A percentile compares a stretch with the other conserved stretches of the same genome.
phyloP scores from a whole-genome alignment of 2,113 vertebrate genomes.

The Neotoma lepida region DNA sequence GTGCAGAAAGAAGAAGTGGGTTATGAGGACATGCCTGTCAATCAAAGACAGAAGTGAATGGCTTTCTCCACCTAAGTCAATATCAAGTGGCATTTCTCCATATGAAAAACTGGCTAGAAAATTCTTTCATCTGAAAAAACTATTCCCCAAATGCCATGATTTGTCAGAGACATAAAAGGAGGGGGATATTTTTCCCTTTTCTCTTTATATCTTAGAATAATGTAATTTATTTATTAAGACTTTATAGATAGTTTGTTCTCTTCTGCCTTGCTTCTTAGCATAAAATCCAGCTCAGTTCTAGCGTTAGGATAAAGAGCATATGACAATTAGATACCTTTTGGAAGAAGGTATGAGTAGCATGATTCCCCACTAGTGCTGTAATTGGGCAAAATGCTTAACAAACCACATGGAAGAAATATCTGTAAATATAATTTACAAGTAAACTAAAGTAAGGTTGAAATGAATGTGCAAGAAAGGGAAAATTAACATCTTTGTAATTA shows the following conservation, averaged over 20 bases:
- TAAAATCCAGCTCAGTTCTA: background rate
- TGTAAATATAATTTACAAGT: background rate
- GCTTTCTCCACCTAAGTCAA: background rate
- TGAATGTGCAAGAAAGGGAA: background rate
- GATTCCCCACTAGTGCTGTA: background rate
- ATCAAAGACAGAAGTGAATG: background rate
- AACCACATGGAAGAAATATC: background rate
- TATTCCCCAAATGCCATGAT: background rate
- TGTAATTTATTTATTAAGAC: background rate
- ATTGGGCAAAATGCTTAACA: background rate
- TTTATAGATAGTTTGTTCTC: background rate
- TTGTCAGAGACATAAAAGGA: background rate
- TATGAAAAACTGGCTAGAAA: background rate
- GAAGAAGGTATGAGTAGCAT: background rate
- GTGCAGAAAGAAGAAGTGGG: background rate
- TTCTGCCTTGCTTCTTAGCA: background rate
- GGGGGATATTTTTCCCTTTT: background rate
- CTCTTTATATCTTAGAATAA: background rate
- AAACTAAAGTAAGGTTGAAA: background rate
- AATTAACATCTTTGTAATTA: background rate
- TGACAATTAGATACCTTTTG: background rate
- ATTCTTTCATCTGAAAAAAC: background rate
- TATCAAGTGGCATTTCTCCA: background rate
- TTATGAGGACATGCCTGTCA: background rate
- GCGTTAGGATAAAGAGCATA: background rate